A percentile compares a stretch with the other conserved stretches of the same genome.
Evolutionary conservation across 1,140 invertebrate species (phyloP).

Genomic region (Aphelinus certus): DNA sequence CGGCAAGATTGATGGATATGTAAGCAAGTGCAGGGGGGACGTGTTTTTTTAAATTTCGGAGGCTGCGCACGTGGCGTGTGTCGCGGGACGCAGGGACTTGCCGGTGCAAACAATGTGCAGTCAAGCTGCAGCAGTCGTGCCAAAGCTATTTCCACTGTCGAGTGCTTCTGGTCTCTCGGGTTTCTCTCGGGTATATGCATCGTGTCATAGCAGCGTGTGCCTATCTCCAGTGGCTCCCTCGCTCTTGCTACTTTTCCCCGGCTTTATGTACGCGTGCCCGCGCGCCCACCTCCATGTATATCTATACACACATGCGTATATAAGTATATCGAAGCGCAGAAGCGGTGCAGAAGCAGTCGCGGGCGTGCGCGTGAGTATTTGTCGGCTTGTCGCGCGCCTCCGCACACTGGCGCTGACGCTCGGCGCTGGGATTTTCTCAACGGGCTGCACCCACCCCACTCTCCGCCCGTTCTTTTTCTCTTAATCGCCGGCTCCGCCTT

Average conservation of each 20-base stretch:
- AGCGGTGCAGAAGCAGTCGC: conserved; percentile 2
- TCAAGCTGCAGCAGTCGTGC: not conserved
- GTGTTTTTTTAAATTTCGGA: too few relatives aligned
- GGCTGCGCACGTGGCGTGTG: too few relatives aligned
- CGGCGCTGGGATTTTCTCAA: not conserved
- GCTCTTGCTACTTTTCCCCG: not conserved
- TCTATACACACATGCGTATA: not conserved
- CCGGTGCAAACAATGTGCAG: conserved; percentile 10
- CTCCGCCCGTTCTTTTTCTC: too few relatives aligned
- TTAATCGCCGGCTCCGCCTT: too few relatives aligned
- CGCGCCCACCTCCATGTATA: not conserved
- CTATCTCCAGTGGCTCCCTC: not conserved
- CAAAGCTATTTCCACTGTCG: conserved; percentile 26
- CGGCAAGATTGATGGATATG: too few relatives aligned
- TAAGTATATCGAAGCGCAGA: not conserved
- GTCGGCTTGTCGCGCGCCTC: not conserved
- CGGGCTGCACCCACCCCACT: too few relatives aligned
- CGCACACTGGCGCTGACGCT: too few relatives aligned
- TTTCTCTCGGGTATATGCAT: not conserved
- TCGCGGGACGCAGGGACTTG: not conserved
- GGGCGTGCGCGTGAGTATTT: not conserved
- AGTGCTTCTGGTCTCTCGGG: not conserved
- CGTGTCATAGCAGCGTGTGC: not conserved
- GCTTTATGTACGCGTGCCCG: too few relatives aligned
- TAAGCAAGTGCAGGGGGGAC: too few relatives aligned